Base-by-base conservation (phyloP, 2,888 invertebrate species). In the Rhamphomyia laevipes region DNA sequence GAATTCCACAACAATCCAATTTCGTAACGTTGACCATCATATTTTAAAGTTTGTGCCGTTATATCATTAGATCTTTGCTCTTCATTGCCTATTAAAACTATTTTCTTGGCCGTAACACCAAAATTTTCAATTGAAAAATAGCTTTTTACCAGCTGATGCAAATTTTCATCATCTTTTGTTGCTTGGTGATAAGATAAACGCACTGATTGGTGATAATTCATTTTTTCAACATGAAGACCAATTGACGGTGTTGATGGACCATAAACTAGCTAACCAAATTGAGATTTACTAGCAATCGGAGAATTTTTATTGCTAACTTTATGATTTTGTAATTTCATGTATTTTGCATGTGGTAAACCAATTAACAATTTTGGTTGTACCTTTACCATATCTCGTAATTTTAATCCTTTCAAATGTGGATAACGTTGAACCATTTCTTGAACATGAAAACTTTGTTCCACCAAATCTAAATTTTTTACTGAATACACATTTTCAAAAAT, bases 121-220 rank as follows among this genome's bases (percentile, higher is more conserved):
- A 51, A 51, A n/a, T 51, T 46, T 31, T 48, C 48, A 7, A 45
- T 51, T 13, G 43, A 27, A n/a, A 51, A 48, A 41, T 51, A 37
- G 1, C 27, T 44, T 35, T 50, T 47, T 2, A 50, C 45, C 12
- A 47, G 17, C 5, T 47, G 35, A 23, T 51, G 47, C 1, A 51
- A 30, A 3, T 48, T 35, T 2, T 47, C 45, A 37, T 13, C 18
- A 4, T 30, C 7, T 11, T 30, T 30, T 6, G 30, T 30, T 6
- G 30, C 30, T 30, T 30, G 30, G 30, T 30, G 30, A 47, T 11
- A 38, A 23, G 13, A 41, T 21, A 17, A 35, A 47, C 16, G 13
- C 21, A 13, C 12, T 35, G 11, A 16, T 41, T 23, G 46, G 41
- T 9, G 46, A n/a, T 1, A 31, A 30, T 9, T 41, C 23, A 23